A percentile compares a stretch with the other conserved stretches of the same genome.
These are phyloP conservation scores for Centrocercus urophasianus DNA, from an alignment of 2,113 vertebrate genomes.

Conservation along the genomic window DNA sequence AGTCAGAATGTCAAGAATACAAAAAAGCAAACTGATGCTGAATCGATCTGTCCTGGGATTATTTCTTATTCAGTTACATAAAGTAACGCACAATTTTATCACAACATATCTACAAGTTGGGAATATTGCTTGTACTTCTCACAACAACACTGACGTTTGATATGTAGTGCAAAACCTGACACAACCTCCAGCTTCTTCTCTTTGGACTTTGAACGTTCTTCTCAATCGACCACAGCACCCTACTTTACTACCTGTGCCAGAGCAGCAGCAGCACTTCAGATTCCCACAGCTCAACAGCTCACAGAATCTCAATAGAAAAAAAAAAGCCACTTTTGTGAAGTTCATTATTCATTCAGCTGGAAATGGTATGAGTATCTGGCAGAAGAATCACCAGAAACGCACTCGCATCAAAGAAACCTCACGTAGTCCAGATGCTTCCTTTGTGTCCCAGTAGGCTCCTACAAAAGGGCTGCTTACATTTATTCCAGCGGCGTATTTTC, in stretches of 20 bases:
- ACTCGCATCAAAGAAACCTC: not conserved
- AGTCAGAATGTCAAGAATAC: slow-evolving; percentile 41
- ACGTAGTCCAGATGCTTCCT: not conserved
- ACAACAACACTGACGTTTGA: not conserved
- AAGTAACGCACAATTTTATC: not conserved
- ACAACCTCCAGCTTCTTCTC: not conserved
- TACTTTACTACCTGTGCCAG: not conserved
- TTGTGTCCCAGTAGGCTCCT: not conserved
- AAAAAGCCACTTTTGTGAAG: not conserved
- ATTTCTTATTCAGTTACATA: slow-evolving; percentile 17
- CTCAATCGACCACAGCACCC: not conserved
- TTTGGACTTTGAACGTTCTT: not conserved
- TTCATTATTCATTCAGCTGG: not conserved
- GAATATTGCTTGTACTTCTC: not conserved
- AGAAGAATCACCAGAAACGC: not conserved
- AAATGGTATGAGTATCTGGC: not conserved
- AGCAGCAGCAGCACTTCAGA: not conserved
- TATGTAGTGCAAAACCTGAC: not conserved
- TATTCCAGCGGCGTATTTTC: not conserved
- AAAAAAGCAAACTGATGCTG: slow-evolving; percentile 22
- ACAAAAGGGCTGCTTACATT: not conserved
- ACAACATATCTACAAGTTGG: not conserved
- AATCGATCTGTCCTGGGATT: not conserved
- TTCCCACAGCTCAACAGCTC: not conserved
- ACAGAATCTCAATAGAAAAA: not conserved